Evolutionary conservation across 2,113 vertebrate species (phyloP), one percentile per base, ranked within the genome.

Genomic region (Apodemus speciosus): DNA sequence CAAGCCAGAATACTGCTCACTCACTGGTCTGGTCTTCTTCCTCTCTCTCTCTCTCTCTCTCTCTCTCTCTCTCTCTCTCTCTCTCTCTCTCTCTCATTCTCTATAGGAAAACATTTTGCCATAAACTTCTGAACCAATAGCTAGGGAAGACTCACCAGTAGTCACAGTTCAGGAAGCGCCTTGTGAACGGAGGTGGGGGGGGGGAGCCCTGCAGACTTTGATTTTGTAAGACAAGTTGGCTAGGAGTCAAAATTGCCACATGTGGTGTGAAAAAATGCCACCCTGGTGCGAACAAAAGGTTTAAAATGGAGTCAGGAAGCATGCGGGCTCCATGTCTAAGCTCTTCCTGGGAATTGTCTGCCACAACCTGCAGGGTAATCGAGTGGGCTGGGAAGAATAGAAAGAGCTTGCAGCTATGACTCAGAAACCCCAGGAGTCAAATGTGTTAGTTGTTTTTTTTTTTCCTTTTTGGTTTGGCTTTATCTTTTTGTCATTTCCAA

Each of bases 231-330:
- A 98, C 98, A 98, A 98, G 97, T 98, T 98, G 98, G 98, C 98
- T 98, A 96, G 97, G 98, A 98, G 98, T 98, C 98, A 98, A 98
- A 98, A 98, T 97, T 98, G 97, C 98, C 98, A 98, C 98, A 99
- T 98, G 98, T 96, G 89, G 98, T 98, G 98, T 98, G 98, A 98
- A 98, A 98, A 98, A 98, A 98, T 98, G 98, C 98, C 98, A 98
- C 98, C 98, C 98, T 81, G 97, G 98, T 98, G 98, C 97, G 98
- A 98, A 98, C 98, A 98, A 98, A 98, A 98, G 98, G 97, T 98
- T 98, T 98, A 98, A 98, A 98, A 98, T 98, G 98, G 97, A 98
- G 98, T 98, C 98, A 98, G 98, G 98, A 98, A 98, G 98, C 98
- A 25, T 98, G 98, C 97, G 98, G 98, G 98, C 98, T 98, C 97